Percentiles rank a stretch among this genome's conserved stretches.
These are phyloP conservation scores for Notothenia coriiceps DNA, from an alignment of 2,113 vertebrate species.

Conservation along the genomic window DNA sequence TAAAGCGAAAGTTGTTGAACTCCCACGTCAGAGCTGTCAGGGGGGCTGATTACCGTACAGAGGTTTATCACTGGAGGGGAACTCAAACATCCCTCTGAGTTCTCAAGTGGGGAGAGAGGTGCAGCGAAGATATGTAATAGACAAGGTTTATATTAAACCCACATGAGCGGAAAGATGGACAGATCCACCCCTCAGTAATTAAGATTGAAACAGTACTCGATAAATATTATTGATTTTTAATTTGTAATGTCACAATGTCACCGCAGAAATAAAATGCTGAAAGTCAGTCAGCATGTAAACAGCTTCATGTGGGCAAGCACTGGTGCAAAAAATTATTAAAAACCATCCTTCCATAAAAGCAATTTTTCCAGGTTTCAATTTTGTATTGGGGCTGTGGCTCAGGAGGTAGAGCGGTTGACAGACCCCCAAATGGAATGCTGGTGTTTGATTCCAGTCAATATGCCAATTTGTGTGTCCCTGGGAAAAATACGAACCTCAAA, in stretches of 20 bases:
- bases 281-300: not conserved
- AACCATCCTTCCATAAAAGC: too few relatives aligned
- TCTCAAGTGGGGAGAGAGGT: not conserved
- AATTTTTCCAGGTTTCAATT: too few relatives aligned
- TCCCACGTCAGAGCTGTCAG: slow-evolving; percentile 20
- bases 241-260: not conserved
- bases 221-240: not conserved
- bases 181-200: not conserved
- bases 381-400: too few relatives aligned
- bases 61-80: slow-evolving; percentile 5
- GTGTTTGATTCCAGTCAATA: too few relatives aligned
- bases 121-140: not conserved
- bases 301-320: not conserved
- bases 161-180: not conserved
- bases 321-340: too few relatives aligned
- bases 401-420: too few relatives aligned
- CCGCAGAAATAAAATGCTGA: not conserved
- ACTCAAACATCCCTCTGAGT: not conserved
- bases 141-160: not conserved
- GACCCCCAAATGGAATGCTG: too few relatives aligned
- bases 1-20: slow-evolving; percentile 21
- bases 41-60: slow-evolving; percentile 7
- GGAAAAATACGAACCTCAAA: too few relatives aligned
- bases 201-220: not conserved
- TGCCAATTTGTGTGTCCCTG: too few relatives aligned